Evolutionary conservation across 2,797 vertebrate species (phyloP).

Genomic region (Novumbra hubbsi): DNA sequence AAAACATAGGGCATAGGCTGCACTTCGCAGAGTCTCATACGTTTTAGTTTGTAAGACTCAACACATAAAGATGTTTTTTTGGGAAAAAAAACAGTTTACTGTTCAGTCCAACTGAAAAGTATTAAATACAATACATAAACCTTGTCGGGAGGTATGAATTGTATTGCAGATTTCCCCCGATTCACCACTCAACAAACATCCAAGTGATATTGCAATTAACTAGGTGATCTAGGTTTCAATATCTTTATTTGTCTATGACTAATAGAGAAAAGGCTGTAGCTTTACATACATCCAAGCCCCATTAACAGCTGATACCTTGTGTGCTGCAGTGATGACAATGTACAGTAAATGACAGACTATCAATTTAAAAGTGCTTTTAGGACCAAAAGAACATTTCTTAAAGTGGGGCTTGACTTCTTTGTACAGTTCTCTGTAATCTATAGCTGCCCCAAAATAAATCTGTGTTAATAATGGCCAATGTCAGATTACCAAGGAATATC

Average conservation of each 20-base stretch:
- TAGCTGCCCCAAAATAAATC: constrained; percentile 45
- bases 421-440: constrained; percentile 32
- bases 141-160: constrained; percentile 35
- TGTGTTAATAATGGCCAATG: constrained; percentile 26
- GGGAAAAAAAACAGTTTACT: not conserved
- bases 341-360: constrained; percentile 37
- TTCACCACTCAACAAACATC: constrained; percentile 20
- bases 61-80: constrained; percentile 21
- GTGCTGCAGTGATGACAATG: constrained; percentile 31
- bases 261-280: constrained; percentile 38
- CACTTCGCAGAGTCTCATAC: constrained; percentile 2
- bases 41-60: constrained; percentile 7
- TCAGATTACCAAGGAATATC: constrained; percentile 27
- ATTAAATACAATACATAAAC: constrained; percentile 33
- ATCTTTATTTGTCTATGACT: constrained; percentile 40
- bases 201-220: constrained; percentile 31
- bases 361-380: constrained; percentile 1
- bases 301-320: constrained; percentile 32
- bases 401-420: constrained; percentile 32
- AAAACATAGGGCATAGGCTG: constrained; percentile 31
- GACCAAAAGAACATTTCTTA: constrained; percentile 22
- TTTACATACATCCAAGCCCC: constrained; percentile 45
- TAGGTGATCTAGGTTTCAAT: constrained; percentile 26
- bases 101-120: constrained; percentile 21
- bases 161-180: constrained; percentile 11